Percentiles rank a stretch among this genome's conserved stretches.
phyloP scores from a whole-genome alignment of 2,888 invertebrate species.

The Pimpla rufipes region DNA sequence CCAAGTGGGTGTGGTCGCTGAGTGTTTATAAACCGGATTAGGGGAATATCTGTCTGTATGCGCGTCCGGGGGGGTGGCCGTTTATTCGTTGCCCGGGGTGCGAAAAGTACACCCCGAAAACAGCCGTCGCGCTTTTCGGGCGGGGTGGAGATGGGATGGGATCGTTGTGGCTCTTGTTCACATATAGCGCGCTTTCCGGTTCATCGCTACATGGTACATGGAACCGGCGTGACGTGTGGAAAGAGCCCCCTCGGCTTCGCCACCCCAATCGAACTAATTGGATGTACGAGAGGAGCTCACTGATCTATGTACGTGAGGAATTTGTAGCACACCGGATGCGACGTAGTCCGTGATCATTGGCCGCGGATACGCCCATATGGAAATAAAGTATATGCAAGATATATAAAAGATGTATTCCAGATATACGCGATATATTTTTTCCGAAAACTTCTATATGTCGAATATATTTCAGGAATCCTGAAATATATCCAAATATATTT shows the following conservation, averaged over 20 bases:
- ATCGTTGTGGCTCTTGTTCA: constrained; percentile 7
- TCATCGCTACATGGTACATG: constrained; percentile 41
- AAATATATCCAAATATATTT: too few species aligned
- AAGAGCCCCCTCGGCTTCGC: constrained; percentile 27
- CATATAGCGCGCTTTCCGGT: constrained; percentile 48
- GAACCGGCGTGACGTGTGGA: constrained; percentile 46
- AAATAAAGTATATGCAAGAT: too few species aligned
- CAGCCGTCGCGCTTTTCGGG: constrained; percentile 28
- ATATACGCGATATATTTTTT: too few species aligned
- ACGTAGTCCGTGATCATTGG: too few species aligned
- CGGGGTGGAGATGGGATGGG: not conserved
- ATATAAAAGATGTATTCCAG: too few species aligned
- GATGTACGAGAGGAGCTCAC: constrained; percentile 50
- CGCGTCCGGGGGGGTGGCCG: constrained; percentile 7
- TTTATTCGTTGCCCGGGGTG: constrained; percentile 52
- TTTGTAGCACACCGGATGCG: not conserved
- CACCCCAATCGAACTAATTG: constrained; percentile 66
- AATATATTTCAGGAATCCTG: too few species aligned
- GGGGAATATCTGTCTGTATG: constrained; percentile 74
- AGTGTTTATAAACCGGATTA: constrained; percentile 82
- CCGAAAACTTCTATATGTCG: too few species aligned
- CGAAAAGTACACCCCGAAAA: constrained; percentile 34
- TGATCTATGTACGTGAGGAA: not conserved
- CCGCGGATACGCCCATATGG: too few species aligned
- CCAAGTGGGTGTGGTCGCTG: constrained; percentile 80